phyloP scores from a whole-genome alignment of 2,113 vertebrate genomes.

The Dendrocopos noguchii region DNA sequence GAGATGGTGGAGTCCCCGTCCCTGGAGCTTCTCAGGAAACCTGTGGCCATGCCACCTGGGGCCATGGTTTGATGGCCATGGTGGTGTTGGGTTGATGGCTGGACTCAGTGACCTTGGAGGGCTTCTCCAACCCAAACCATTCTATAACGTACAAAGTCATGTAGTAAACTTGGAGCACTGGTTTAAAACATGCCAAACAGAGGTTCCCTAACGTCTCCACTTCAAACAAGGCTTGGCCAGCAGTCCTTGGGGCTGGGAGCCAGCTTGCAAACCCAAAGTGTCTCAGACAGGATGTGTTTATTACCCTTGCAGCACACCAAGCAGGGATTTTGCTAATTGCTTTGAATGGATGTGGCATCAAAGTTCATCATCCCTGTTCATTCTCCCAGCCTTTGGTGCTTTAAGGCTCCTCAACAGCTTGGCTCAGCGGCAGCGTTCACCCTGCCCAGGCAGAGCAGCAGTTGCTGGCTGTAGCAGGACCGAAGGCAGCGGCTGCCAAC shows the following conservation, averaged over 20 bases:
- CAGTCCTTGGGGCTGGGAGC: not conserved
- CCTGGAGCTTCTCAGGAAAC: too few relatives aligned
- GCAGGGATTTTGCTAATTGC: fast-evolving
- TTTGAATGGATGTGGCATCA: not conserved
- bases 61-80: too few relatives aligned
- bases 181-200: fast-evolving
- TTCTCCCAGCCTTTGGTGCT: not conserved
- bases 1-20: too few relatives aligned
- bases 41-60: too few relatives aligned
- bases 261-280: not conserved
- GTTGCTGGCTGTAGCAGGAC: fast-evolving
- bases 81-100: too few relatives aligned
- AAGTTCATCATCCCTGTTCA: not conserved
- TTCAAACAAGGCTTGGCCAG: not conserved
- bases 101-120: too few relatives aligned
- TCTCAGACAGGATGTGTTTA: fast-evolving
- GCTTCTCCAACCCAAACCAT: too few relatives aligned
- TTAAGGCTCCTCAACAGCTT: not conserved
- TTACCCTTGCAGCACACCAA: not conserved
- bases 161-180: fast-evolving
- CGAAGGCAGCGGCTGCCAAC: not conserved
- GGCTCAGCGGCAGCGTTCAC: not conserved
- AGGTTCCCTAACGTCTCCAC: not conserved
- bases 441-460: not conserved
- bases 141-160: not conserved